Conservation (phyloP, 2,113 vertebrate species). For the Bubo scandiacus region DNA sequence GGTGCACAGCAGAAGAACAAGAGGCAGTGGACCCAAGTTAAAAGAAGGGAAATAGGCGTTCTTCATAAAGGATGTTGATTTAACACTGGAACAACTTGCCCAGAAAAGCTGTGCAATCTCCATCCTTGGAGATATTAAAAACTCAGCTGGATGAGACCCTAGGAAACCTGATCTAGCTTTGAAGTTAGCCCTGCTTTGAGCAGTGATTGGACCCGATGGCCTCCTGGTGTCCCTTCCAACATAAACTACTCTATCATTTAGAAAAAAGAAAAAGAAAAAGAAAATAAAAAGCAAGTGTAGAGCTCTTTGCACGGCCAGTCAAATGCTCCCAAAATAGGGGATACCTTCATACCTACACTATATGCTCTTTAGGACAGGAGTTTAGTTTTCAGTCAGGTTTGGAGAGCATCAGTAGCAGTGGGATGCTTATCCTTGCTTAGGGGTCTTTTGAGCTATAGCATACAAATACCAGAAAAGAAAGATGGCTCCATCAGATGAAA, state of each 20-base stretch:
- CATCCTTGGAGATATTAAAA: neutral
- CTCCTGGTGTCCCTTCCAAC: neutral
- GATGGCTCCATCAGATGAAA: neutral
- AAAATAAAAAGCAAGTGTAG: neutral
- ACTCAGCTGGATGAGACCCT: neutral
- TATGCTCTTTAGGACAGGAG: neutral
- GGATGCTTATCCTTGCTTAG: neutral
- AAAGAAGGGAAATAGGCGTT: neutral
- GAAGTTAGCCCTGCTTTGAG: neutral
- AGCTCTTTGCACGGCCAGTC: neutral
- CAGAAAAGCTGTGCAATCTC: neutral
- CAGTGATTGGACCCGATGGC: neutral
- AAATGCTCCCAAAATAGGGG: rapidly evolving
- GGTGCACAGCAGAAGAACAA: neutral
- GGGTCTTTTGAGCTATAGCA: neutral
- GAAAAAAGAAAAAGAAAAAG: neutral
- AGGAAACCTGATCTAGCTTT: neutral
- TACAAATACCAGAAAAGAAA: neutral
- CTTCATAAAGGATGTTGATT: neutral
- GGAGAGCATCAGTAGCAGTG: neutral
- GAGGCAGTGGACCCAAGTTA: neutral
- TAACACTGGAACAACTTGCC: neutral
- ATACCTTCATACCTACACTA: neutral
- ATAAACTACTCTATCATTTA: neutral
- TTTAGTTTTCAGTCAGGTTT: neutral